Base-by-base conservation (phyloP, 2,888 invertebrate species). In the Xestoiulus laeticollis region DNA sequence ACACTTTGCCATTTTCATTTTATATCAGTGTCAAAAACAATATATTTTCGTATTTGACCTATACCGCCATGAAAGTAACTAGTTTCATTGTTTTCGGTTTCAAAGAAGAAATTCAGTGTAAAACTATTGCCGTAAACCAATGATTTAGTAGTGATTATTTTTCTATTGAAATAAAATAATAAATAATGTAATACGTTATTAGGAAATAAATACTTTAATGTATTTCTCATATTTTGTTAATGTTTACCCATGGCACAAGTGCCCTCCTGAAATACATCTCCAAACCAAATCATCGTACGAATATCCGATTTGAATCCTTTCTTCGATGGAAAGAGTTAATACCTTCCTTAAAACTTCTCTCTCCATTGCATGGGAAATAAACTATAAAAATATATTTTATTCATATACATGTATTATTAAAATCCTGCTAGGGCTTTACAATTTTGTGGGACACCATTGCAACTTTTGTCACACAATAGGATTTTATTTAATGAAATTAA, bases 281-380 rank as follows among this genome's bases (percentile, higher is more conserved):
- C n/a, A 38, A 19, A 85, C 38, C 26, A 85, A n/a, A 32, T 85
- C 85, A 12, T 85, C 43, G 44, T 85, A 85, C 43, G 85, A 85
- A 38, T 22, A 85, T n/a, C 85, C 85, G 26, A 85, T 85, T 38
- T 38, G 22, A 85, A 85, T 85, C 5, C 44, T 85, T 85, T 85
- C 85, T 43, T 38, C 38, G 10, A 44, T 14, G 12, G 85, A 85
- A 5, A 85, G 38, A 32, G 38, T n/a, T 8, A 38, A 22, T 43
- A 38, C 12, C 12, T 85, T 22, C 38, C 12, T 43, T 32, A 43
- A 19, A 38, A 85, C 22, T 38, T 38, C 85, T 32, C 26, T 85
- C 30, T 78, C 78, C 30, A 78, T 30, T 78, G 78, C 78, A 30
- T 78, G 78, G 14, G 78, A 78, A 26, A 44, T 26, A 38, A 43